phyloP scores from a whole-genome alignment of 2,797 vertebrate genomes.

The Molothrus aeneus region DNA sequence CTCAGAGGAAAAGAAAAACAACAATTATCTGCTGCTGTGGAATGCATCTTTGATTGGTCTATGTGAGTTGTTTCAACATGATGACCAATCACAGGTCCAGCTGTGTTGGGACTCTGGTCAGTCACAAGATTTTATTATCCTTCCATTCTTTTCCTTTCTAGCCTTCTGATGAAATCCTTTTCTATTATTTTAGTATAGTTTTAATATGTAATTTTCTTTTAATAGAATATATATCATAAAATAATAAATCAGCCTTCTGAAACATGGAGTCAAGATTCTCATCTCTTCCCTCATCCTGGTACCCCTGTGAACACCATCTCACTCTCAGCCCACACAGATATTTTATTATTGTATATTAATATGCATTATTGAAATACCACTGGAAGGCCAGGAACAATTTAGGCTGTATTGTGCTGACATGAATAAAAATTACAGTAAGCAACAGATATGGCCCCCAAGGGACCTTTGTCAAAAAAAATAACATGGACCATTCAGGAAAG shows the following conservation, averaged over 20 bases:
- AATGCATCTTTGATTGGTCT: no score
- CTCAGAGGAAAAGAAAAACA: no score
- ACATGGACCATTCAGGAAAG: neutral
- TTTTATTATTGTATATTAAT: neutral
- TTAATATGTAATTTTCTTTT: no score
- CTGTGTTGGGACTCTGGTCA: no score
- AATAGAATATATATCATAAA: no score
- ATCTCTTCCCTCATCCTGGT: neutral
- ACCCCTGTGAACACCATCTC: neutral
- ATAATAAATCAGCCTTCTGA: neutral
- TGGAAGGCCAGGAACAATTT: neutral
- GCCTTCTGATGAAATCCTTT: no score
- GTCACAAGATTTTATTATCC: no score
- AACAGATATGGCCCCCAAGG: neutral
- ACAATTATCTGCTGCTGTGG: no score
- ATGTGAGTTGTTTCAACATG: no score
- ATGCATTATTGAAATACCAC: neutral
- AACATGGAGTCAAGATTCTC: neutral
- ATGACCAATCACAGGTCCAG: no score
- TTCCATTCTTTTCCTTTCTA: no score
- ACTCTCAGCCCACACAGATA: neutral
- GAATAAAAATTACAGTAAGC: neutral
- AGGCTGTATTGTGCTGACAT: neutral
- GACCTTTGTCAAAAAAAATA: neutral
- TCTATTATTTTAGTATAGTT: no score